phyloP scores from a whole-genome alignment of 1,140 invertebrate species.

The Drosophila sulfurigaster region DNA sequence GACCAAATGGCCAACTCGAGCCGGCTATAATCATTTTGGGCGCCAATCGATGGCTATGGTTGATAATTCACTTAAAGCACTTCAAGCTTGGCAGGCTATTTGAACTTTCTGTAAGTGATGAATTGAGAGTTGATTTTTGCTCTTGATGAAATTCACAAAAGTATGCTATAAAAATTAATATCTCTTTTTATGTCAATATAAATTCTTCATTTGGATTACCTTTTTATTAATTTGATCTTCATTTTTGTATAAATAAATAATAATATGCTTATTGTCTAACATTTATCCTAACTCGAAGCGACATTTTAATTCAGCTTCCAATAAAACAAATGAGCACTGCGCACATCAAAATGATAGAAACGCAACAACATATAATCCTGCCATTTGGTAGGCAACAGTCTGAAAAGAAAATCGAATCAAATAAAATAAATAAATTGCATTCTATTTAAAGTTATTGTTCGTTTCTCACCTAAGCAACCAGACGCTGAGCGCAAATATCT shows the following conservation, averaged over 20 bases:
- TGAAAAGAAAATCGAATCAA: constrained; percentile 8
- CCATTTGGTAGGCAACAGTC: constrained; percentile 80
- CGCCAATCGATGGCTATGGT: constrained; percentile 33
- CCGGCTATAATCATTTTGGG: constrained; percentile 42
- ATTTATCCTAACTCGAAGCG: constrained; percentile 10
- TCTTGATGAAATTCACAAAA: constrained; percentile 2
- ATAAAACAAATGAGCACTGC: constrained; percentile 77
- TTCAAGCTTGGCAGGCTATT: not conserved
- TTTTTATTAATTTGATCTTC: constrained; percentile 15
- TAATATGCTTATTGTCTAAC: constrained; percentile 28
- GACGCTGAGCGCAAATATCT: constrained; percentile 81
- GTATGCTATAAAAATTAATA: constrained; percentile 11
- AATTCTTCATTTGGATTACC: not conserved
- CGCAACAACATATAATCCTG: constrained; percentile 80
- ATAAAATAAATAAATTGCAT: constrained; percentile 22
- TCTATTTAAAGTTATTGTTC: constrained; percentile 9
- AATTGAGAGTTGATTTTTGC: not conserved
- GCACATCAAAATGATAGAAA: constrained; percentile 78
- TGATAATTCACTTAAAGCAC: constrained; percentile 5
- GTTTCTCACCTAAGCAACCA: constrained; percentile 76
- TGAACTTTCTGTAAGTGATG: not conserved
- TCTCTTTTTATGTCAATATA: no score
- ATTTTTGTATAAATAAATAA: constrained; percentile 34
- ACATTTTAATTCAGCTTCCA: constrained; percentile 55
- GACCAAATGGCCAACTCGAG: constrained; percentile 2